A percentile compares a stretch with the other conserved stretches of the same genome.
Conservation (phyloP, 2,888 invertebrate species). For the Aspidapion aeneum region DNA sequence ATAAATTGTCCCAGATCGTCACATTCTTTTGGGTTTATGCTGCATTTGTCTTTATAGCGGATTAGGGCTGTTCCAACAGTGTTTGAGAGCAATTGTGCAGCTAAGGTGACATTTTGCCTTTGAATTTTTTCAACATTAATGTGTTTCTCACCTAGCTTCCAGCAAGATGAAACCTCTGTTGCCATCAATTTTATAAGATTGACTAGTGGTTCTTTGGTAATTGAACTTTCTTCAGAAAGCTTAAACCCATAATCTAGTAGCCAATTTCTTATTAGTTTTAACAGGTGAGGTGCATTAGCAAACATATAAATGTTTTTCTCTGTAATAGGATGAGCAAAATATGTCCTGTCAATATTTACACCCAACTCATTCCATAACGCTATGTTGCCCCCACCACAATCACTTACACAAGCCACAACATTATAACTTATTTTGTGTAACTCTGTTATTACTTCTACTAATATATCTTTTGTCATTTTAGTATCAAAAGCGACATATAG, state of each 20-base stretch:
- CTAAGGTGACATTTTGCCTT: slow-evolving; percentile 30
- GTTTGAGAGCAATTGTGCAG: slow-evolving; percentile 31
- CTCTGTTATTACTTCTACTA: slow-evolving; percentile 24
- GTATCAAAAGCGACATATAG: slow-evolving; percentile 33
- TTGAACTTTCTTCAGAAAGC: not conserved
- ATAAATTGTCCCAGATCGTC: slow-evolving; percentile 16
- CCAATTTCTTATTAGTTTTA: slow-evolving; percentile 19
- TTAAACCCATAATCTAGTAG: slow-evolving; percentile 18
- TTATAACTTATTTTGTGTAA: slow-evolving; percentile 26
- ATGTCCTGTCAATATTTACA: slow-evolving; percentile 7
- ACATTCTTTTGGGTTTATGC: slow-evolving; percentile 1
- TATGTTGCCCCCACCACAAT: slow-evolving; percentile 34
- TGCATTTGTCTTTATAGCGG: slow-evolving; percentile 4
- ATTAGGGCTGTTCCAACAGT: slow-evolving; percentile 29
- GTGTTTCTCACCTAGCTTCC: slow-evolving; percentile 1
- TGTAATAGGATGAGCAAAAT: slow-evolving; percentile 19
- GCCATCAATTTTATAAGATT: slow-evolving; percentile 15
- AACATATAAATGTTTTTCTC: slow-evolving; percentile 23
- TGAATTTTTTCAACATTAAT: slow-evolving; percentile 20
- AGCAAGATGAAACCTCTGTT: slow-evolving; percentile 7
- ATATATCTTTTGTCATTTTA: slow-evolving; percentile 32
- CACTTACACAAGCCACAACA: no score
- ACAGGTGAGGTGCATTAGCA: slow-evolving; percentile 14
- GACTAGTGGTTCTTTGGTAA: slow-evolving; percentile 17
- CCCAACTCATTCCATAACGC: slow-evolving; percentile 30